Conservation (phyloP, 2,797 vertebrate genomes). For the Molothrus aeneus region DNA sequence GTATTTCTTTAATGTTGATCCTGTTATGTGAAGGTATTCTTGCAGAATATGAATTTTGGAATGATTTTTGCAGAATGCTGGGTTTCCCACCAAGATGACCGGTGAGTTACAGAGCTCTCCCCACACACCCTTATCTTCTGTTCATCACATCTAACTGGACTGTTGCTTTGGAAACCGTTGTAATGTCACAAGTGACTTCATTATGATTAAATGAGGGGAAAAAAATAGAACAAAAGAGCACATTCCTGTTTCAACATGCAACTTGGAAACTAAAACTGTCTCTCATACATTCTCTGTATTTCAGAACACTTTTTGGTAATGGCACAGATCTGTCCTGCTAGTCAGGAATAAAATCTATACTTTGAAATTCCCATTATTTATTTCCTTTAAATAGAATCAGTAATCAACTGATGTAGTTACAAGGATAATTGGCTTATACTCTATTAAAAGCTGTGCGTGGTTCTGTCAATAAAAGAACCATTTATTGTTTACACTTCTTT, state of each 20-base stretch:
- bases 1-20: not conserved
- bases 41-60: not conserved
- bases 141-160: constrained; percentile 61
- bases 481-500: not conserved
- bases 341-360: not conserved
- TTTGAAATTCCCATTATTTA: not conserved
- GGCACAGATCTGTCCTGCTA: not conserved
- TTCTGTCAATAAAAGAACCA: not conserved
- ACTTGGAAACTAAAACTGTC: constrained; percentile 54
- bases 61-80: not conserved
- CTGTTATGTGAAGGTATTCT: not conserved
- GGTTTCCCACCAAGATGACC: not conserved
- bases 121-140: constrained; percentile 24
- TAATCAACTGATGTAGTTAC: not conserved
- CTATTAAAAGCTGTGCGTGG: not conserved
- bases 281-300: constrained; percentile 12
- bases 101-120: not conserved
- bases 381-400: not conserved
- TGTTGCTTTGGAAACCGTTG: constrained; percentile 58
- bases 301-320: not conserved
- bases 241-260: constrained; percentile 59
- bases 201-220: constrained; percentile 70
- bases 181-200: constrained; percentile 61
- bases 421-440: not conserved
- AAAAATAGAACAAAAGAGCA: constrained; percentile 61